phyloP scores from a whole-genome alignment of 2,888 invertebrate species.

The Eurytoma californica region DNA sequence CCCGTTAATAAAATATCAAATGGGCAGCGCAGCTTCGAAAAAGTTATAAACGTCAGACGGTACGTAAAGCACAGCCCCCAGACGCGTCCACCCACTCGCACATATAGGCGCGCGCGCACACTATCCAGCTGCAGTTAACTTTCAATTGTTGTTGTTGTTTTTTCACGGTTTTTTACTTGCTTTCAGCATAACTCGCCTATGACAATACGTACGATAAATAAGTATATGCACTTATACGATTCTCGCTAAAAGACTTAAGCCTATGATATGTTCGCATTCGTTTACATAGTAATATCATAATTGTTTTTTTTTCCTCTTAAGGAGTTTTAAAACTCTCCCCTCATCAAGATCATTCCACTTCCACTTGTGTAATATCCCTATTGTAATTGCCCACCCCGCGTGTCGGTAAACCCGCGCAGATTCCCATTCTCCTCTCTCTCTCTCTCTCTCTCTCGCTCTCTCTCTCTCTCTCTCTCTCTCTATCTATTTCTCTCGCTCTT shows the following conservation, averaged over 20 bases:
- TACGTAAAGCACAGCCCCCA: neutral
- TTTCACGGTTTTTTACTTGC: neutral
- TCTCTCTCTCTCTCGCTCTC: conserved; percentile 14
- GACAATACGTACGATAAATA: conserved; percentile 55
- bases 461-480: conserved; percentile 5
- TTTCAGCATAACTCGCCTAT: conserved; percentile 47
- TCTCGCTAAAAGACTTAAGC: conserved; percentile 60
- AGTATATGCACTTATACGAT: conserved; percentile 56
- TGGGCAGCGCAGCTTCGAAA: neutral
- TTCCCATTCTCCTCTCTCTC: neutral
- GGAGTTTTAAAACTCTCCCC: conserved; percentile 5
- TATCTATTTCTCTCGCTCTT: conserved; percentile 8
- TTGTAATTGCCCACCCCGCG: conserved; percentile 42
- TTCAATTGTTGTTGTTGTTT: conserved; percentile 23
- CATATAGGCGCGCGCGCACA: neutral
- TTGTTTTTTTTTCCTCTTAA: conserved; percentile 54
- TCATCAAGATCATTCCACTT: conserved; percentile 41
- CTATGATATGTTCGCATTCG: conserved; percentile 74
- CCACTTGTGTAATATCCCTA: conserved; percentile 46
- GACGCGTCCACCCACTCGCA: neutral
- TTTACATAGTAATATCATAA: conserved; percentile 62
- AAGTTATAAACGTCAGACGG: conserved; percentile 33
- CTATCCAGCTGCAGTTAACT: conserved; percentile 7
- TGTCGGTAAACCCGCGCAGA: conserved; percentile 22
- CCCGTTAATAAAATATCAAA: too few relatives aligned